These are phyloP conservation scores for Macrobrachium nipponense DNA, from an alignment of 1,140 invertebrate genomes.

Conservation along the genomic window DNA sequence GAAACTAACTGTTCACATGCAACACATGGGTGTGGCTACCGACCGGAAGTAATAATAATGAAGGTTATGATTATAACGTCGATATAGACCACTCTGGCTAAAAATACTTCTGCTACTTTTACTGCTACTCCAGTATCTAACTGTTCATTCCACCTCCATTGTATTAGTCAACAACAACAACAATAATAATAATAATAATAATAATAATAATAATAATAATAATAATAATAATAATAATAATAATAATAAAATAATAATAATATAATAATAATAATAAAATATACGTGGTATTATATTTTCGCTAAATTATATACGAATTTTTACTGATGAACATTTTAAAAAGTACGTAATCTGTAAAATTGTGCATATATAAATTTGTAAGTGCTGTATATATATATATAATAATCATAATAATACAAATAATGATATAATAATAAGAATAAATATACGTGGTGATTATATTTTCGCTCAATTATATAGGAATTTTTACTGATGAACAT, in stretches of 20 bases:
- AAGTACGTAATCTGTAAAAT: too few species aligned
- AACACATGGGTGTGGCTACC: too few species aligned
- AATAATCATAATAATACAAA: not conserved
- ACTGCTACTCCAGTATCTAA: not conserved
- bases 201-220: conserved; percentile 12
- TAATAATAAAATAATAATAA: conserved; percentile 4
- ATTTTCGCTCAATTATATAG: too few species aligned
- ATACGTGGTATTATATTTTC: not conserved
- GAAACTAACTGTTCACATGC: too few species aligned
- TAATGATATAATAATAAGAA: not conserved
- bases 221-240: not conserved
- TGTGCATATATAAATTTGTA: too few species aligned
- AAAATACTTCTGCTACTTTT: not conserved
- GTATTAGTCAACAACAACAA: not conserved
- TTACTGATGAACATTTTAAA: too few species aligned
- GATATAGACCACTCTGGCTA: not conserved
- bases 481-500: too few species aligned
- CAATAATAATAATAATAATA: not conserved
- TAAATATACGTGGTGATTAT: not conserved
- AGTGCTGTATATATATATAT: too few species aligned
- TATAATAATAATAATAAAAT: not conserved
- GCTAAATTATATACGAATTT: too few species aligned
- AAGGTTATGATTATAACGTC: not conserved
- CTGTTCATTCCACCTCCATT: not conserved
- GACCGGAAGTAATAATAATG: not conserved